A percentile compares a stretch with the other conserved stretches of the same genome.
Evolutionary conservation across 2,113 vertebrate genomes (phyloP).

Genomic region (Protobothrops mucrosquamatus): DNA sequence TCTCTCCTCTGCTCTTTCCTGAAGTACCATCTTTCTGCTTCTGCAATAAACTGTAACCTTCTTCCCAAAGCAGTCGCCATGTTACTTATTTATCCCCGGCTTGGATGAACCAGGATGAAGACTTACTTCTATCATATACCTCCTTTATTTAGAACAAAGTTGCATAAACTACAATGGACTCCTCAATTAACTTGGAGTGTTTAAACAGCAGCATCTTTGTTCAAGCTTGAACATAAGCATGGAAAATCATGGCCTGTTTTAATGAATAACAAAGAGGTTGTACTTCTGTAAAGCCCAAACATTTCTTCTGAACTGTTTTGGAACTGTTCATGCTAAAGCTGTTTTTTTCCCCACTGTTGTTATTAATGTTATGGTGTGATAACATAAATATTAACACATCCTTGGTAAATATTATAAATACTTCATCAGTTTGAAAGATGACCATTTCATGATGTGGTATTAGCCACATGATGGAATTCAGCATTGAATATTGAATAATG

Average conservation of each 20-base stretch:
- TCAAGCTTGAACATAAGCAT: not conserved
- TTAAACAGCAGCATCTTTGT: not conserved
- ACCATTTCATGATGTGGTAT: not conserved
- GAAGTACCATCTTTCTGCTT: too few relatives aligned
- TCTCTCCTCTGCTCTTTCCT: too few relatives aligned
- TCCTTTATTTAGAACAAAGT: not conserved
- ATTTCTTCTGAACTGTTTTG: not conserved
- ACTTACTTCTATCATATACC: not conserved
- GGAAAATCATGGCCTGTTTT: not conserved
- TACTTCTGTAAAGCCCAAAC: not conserved
- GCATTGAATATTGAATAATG: slow-evolving; percentile 30
- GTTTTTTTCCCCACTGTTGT: not conserved
- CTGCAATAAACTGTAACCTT: too few relatives aligned
- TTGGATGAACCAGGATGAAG: too few relatives aligned
- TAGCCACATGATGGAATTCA: not conserved
- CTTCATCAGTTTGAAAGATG: not conserved
- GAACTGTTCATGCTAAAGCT: not conserved
- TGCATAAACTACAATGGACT: not conserved
- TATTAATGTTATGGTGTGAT: not conserved
- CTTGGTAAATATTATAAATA: not conserved
- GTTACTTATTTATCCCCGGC: too few relatives aligned
- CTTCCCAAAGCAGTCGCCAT: too few relatives aligned
- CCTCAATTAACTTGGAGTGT: not conserved
- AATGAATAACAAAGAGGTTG: not conserved
- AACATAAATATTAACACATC: not conserved